Percentiles rank a stretch among this genome's conserved stretches.
Evolutionary conservation across 2,888 invertebrate genomes (phyloP).

Genomic region (Altica lythri): DNA sequence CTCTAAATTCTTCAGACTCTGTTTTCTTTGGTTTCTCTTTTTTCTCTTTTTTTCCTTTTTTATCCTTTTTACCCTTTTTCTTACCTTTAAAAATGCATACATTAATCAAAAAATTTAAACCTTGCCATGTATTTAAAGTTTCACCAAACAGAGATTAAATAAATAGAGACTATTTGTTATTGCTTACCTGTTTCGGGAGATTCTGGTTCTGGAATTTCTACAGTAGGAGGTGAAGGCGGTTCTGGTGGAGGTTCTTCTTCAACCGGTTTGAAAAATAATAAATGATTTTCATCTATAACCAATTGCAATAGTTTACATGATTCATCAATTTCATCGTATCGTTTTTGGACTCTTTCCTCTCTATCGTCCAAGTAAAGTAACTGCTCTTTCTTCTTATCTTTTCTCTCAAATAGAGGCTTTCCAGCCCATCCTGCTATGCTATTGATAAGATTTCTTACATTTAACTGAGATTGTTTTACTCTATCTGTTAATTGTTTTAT

Average conservation of each 20-base stretch:
- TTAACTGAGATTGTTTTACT: constrained; percentile 69
- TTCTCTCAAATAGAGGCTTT: constrained; percentile 75
- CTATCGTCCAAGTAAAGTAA: constrained; percentile 64
- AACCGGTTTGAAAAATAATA: constrained; percentile 68
- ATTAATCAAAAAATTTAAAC: too few species aligned
- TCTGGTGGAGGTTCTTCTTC: constrained; percentile 32
- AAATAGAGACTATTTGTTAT: too few species aligned
- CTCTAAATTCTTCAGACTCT: constrained; percentile 38
- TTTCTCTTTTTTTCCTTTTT: constrained; percentile 34
- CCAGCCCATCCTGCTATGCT: constrained; percentile 74
- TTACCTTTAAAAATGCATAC: constrained; percentile 28
- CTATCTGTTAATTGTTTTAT: constrained; percentile 75
- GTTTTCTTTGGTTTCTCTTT: constrained; percentile 40
- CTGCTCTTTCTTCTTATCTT: constrained; percentile 65
- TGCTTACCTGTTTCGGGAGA: constrained; percentile 17
- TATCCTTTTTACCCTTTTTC: constrained; percentile 28
- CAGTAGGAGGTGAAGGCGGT: too few species aligned
- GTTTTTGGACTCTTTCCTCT: constrained; percentile 59
- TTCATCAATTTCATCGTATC: constrained; percentile 59
- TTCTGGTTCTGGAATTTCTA: constrained; percentile 21
- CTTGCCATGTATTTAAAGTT: too few species aligned
- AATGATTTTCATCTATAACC: constrained; percentile 68
- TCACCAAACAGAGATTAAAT: too few species aligned
- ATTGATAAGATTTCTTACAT: constrained; percentile 63
- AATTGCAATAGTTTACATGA: constrained; percentile 64